These are phyloP conservation scores for Cephalopachus bancanus DNA, from an alignment of 2,797 vertebrate genomes.

Conservation along the genomic window DNA sequence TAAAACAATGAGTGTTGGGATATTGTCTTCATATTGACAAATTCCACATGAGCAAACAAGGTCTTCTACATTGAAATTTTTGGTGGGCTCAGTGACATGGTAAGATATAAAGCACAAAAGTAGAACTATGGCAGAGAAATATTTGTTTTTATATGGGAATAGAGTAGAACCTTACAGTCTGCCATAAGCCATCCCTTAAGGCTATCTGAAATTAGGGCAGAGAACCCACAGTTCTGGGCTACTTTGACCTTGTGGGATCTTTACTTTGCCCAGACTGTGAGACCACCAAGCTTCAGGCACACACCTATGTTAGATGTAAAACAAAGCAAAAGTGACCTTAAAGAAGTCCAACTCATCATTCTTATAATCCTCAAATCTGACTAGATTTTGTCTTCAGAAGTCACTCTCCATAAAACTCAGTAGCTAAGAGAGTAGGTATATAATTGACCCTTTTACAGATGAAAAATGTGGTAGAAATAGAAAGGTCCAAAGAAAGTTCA, in stretches of 20 bases:
- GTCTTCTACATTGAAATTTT: not conserved
- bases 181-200: not conserved
- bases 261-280: not conserved
- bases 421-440: not conserved
- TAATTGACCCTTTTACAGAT: not conserved
- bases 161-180: not conserved
- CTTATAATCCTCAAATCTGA: not conserved
- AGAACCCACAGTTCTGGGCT: not conserved
- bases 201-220: not conserved
- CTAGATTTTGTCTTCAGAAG: not conserved
- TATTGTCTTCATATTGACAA: slow-evolving; percentile 3
- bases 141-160: not conserved
- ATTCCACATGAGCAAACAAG: not conserved
- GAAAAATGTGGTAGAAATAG: slow-evolving; percentile 12
- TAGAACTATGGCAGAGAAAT: not conserved
- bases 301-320: not conserved
- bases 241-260: not conserved
- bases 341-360: slow-evolving; percentile 29
- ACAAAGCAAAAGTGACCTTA: slow-evolving; percentile 48
- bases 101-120: not conserved
- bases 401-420: not conserved
- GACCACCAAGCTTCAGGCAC: not conserved
- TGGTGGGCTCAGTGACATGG: not conserved
- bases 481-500: not conserved
- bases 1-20: not conserved